Evolutionary conservation across 1,140 invertebrate genomes (phyloP), one percentile per base, ranked within the genome.

Genomic region (Lepidostoma basale): DNA sequence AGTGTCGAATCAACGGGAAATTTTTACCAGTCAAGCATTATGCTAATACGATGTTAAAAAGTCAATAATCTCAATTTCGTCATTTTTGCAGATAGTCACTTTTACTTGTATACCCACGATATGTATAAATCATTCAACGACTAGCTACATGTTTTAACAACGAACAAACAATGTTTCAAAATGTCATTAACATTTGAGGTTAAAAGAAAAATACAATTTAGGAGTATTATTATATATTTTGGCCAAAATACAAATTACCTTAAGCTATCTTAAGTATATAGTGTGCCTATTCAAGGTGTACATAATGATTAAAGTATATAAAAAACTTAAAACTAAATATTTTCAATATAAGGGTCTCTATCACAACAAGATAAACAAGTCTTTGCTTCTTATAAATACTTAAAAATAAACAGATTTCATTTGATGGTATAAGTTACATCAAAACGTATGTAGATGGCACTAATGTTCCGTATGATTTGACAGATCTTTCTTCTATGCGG

Each of bases 161-260:
- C n/a, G n/a, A n/a, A n/a, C n/a, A n/a, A n/a, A n/a, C n/a, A n/a
- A n/a, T n/a, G n/a, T n/a, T n/a, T n/a, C n/a, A n/a, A n/a, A n/a
- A n/a, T n/a, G n/a, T n/a, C n/a, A n/a, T n/a, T n/a, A n/a, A n/a
- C n/a, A n/a, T n/a, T n/a, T n/a, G n/a, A n/a, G n/a, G n/a, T n/a
- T n/a, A n/a, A n/a, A n/a, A n/a, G n/a, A n/a, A n/a, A n/a, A n/a
- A n/a, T n/a, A n/a, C n/a, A n/a, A n/a, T n/a, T n/a, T n/a, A n/a
- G n/a, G n/a, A n/a, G n/a, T n/a, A n/a, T n/a, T n/a, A 68, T 68
- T 64, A 40, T 67, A 71, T 71, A 71, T 71, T 71, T 71, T 71
- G 69, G 69, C 69, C 69, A 71, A 71, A 71, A 71, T 71, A 71
- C 62, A 71, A 67, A 71, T 63, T 71, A 58, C 26, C 52, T 58